Base-by-base conservation (phyloP, 2,113 vertebrate species). In the Psophia crepitans region DNA sequence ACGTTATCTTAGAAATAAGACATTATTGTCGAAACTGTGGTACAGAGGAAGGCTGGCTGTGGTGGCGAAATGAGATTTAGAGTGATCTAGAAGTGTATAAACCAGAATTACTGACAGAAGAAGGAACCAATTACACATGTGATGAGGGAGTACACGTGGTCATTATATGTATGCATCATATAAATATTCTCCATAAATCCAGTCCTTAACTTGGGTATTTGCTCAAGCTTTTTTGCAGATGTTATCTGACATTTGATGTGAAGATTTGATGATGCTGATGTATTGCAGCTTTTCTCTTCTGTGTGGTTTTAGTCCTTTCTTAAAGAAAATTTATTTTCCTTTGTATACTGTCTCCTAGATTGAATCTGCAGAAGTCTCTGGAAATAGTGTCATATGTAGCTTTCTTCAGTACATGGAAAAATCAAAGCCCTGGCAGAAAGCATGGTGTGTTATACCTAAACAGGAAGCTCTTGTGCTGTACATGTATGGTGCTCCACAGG, bases 331-430 rank as follows among this genome's bases (percentile, higher is more conserved):
- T 94, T 48, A 12, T 65, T 82, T 84, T 78, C 28, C 11, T 69
- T 86, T 84, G 87, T 89, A 2, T 71, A 1, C 68, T 74, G 0
- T 71, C 33, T 90, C n/a, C 56, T 97, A 99, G 99, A 99, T 99
- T 65, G 99, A 99, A 96, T 99, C 99, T 11, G 99, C 98, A 19
- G 99, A 99, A 98, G 99, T 99, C 64, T 98, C 98, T 24, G 99
- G 98, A 91, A 99, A 99, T 93, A 99, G 99, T 66, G 98, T 99
- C 87, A 99, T 99, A 83, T 99, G 99, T 80, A 99, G 99, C 96
- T 99, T 99, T 97, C 98, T 99, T 93, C 99, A 99, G 96, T 99
- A 99, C 93, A 99, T 98, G 69, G 99, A 99, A 96, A 99, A 99
- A 97, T 99, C 98, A 49, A 99, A 99, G 83, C 99, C 99, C 11